Base-by-base conservation (phyloP, 1,140 invertebrate genomes). In the Anoplophora glabripennis region DNA sequence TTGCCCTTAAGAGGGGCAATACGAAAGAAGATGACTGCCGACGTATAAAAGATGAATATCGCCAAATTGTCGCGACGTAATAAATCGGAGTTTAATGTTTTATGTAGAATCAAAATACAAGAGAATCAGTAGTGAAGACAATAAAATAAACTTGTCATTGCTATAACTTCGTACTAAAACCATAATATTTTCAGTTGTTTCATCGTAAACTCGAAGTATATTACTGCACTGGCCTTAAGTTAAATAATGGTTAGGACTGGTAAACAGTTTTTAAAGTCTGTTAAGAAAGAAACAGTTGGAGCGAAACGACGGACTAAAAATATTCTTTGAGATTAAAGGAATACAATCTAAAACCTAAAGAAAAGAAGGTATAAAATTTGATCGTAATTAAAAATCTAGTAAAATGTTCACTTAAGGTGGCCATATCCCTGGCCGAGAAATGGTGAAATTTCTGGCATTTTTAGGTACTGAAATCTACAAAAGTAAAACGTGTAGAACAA, bases 181-280 rank as follows among this genome's bases (percentile, higher is more conserved):
- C 28, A 49, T 49, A 47, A 59, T 59, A 59, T 53, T 45, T 59
- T 53, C 57, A 59, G 45, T 44, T 59, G 48, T 59, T 59, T 59
- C 56, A 48, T 59, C 57, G 57, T 52, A 59, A 59, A 59, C 15
- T 53, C 17, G 17, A 15, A 46, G 44, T 46, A 28, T 46, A 18
- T 38, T 33, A n/a, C 33, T 28, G 17, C 11, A 15, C 28, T 3
- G 8, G 12, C 44, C 17, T 2, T 28, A 1, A 18, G 17, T 28
- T 46, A 18, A 18, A 18, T n/a, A 46, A 46, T 28, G 17, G 44
- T 46, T 34, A 49, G 11, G 34, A 28, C 47, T 12, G 47, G 34
- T 49, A 49, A 49, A 49, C 47, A 49, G 35, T 49, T 49, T 49
- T 49, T 49, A 49, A 49, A 49, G 47, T 49, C 47, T 28, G n/a